These are phyloP conservation scores for Allacma fusca DNA, from an alignment of 2,888 invertebrate genomes.

Conservation along the genomic window DNA sequence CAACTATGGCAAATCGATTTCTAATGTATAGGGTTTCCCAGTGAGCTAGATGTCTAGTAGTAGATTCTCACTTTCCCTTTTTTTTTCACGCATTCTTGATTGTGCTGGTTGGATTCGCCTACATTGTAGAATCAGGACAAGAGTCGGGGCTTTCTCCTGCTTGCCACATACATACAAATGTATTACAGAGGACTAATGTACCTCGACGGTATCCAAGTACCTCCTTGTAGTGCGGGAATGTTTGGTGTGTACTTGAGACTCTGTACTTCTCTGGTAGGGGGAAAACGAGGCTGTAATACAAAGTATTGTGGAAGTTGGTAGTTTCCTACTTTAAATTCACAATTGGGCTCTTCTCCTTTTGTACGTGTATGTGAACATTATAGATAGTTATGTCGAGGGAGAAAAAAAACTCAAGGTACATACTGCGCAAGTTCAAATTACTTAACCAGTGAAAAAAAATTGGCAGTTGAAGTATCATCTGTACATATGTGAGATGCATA, in stretches of 20 bases:
- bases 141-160: too few relatives aligned
- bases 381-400: neutral
- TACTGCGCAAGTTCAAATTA: conserved; percentile 8
- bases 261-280: neutral
- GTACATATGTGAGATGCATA: neutral
- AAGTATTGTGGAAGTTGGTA: neutral
- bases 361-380: neutral
- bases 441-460: neutral
- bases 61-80: too few relatives aligned
- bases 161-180: neutral
- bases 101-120: neutral
- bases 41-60: neutral
- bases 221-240: neutral
- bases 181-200: neutral
- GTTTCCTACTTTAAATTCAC: neutral
- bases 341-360: neutral
- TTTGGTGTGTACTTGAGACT: neutral
- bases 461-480: neutral
- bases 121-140: neutral
- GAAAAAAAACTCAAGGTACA: neutral
- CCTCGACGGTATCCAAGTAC: neutral
- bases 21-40: conserved; percentile 5
- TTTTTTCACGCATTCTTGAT: neutral
- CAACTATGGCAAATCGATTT: conserved; percentile 7
- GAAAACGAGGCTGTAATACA: neutral